phyloP scores from a whole-genome alignment of 2,797 vertebrate species.

The Poecilia velifera region DNA sequence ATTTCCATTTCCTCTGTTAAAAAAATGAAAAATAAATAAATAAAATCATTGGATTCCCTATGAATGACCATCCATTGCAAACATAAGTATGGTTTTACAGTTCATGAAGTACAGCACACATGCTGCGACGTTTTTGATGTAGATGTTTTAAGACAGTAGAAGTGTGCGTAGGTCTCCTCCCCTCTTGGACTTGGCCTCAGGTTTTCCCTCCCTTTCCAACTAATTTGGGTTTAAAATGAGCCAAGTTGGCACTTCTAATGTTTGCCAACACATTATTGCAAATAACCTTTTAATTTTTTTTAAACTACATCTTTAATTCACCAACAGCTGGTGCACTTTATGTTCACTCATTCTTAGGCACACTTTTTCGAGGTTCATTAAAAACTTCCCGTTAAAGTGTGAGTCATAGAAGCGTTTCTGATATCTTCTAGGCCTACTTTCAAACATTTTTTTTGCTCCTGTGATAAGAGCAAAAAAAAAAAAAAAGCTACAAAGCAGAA shows the following conservation, averaged over 20 bases:
- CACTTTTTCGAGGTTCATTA: too few relatives aligned
- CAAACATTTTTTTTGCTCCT: too few relatives aligned
- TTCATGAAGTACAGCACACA: neutral
- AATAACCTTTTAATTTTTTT: neutral
- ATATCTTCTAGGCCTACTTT: too few relatives aligned
- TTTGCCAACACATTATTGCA: neutral
- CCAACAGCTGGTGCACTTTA: neutral
- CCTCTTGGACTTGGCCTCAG: neutral
- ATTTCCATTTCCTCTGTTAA: neutral
- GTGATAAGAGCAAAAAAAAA: too few relatives aligned
- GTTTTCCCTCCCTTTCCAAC: neutral
- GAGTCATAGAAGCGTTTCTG: too few relatives aligned
- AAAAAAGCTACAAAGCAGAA: too few relatives aligned
- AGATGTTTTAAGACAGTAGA: neutral
- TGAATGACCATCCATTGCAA: neutral
- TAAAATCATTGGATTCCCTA: neutral
- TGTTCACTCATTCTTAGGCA: neutral
- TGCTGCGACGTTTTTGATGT: neutral
- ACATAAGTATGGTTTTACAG: neutral
- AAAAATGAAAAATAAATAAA: neutral
- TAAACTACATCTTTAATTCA: too few relatives aligned
- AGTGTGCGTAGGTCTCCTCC: neutral
- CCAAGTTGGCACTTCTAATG: neutral
- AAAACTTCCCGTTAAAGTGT: too few relatives aligned
- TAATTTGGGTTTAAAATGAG: neutral